These are phyloP conservation scores for Sminthopsis crassicaudata DNA, from an alignment of 2,113 vertebrate genomes.

Conservation along the genomic window DNA sequence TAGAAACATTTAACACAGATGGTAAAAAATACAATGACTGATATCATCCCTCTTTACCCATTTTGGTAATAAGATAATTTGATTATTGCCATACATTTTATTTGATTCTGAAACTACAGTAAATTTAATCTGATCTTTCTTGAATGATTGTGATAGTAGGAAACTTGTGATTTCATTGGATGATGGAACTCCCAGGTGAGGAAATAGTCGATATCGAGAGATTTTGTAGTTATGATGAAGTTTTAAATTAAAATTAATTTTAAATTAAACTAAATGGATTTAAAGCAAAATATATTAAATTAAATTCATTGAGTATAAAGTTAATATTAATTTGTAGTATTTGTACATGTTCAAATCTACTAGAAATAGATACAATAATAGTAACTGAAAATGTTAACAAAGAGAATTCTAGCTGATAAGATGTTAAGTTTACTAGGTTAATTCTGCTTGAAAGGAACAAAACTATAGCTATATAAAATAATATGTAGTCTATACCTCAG, in stretches of 20 bases:
- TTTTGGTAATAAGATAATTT: not conserved
- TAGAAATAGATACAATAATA: not conserved
- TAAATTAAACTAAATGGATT: not conserved
- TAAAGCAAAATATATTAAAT: not conserved
- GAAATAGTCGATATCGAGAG: not conserved
- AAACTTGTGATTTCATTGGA: not conserved
- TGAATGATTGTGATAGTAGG: not conserved
- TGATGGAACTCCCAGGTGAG: not conserved
- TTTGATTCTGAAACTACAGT: not conserved
- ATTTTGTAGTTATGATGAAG: not conserved
- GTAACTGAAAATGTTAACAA: not conserved
- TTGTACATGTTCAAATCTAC: not conserved
- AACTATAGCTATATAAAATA: not conserved
- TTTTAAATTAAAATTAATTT: not conserved
- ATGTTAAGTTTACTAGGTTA: not conserved
- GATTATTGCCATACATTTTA: not conserved
- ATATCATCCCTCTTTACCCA: not conserved
- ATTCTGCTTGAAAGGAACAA: not conserved
- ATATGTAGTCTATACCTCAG: not conserved
- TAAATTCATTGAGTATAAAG: not conserved
- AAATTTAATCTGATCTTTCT: not conserved
- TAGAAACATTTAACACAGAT: not conserved
- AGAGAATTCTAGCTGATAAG: not conserved
- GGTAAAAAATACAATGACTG: not conserved
- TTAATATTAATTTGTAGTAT: not conserved